Base-by-base conservation (phyloP, 2,888 invertebrate genomes). In the Nemotelus pantherinus region DNA sequence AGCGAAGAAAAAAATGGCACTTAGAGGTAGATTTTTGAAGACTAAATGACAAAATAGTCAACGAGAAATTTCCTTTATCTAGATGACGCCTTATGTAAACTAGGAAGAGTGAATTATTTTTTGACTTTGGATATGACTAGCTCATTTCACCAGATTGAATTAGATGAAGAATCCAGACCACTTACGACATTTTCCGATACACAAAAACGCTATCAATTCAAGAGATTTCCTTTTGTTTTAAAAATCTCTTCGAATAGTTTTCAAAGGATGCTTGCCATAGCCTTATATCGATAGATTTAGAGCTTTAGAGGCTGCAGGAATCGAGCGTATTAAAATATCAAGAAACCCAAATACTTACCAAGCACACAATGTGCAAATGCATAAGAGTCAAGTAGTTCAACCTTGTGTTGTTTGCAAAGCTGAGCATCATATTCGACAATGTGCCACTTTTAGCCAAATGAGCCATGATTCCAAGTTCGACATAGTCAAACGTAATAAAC, bases 161-260 rank as follows among this genome's bases (percentile, higher is more conserved):
- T 25, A 43, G 55, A 80, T 41, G n/a, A 78, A 3, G 67, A 71
- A 39, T 43, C 72, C 55, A 77, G 77, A 78, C 80, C 77, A 57
- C 39, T 78, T 3, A 80, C 77, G 48, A 78, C 79, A 58, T 80
- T 80, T 74, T 80, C 79, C 3, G 77, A 77, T n/a, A 58, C 65
- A 10, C 58, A 76, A 44, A 79, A 77, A 7, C 79, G 80, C 25
- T 80, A 76, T 50, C 80, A 80, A 60, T 80, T 78, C 41, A 75
- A 79, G 72, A 64, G 80, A 76, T 63, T 80, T 53, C 77, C 79
- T 6, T 80, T 80, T 60, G 74, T 68, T 45, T 58, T 80, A 47
- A 80, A 81, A 80, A 80, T 78, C 9, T 80, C 80, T 1, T 80
- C 48, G 78, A 79, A 80, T 44, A 79, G 80, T 47, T 81, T 80